A percentile compares a stretch with the other conserved stretches of the same genome.
These are phyloP conservation scores for Sprattus sprattus DNA, from an alignment of 2,113 vertebrate genomes.

Conservation along the genomic window DNA sequence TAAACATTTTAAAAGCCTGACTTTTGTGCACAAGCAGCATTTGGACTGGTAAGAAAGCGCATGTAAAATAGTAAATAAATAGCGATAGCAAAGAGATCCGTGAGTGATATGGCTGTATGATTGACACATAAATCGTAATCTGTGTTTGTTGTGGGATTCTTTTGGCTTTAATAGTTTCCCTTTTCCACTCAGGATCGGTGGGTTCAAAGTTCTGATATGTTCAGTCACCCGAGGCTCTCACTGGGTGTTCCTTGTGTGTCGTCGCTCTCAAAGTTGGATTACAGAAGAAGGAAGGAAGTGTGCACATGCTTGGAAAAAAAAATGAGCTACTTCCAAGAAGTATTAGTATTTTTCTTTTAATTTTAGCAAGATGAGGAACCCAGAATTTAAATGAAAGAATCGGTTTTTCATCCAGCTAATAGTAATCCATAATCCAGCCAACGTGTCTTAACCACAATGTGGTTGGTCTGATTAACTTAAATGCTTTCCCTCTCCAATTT, in stretches of 20 bases:
- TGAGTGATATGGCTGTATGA: background rate
- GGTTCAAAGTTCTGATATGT: background rate
- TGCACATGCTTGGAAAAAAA: slow-evolving; percentile 44
- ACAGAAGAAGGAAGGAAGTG: slow-evolving; percentile 56
- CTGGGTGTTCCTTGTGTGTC: slow-evolving; percentile 44
- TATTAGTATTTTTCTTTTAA: slow-evolving; percentile 76
- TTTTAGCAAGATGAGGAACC: slow-evolving; percentile 76
- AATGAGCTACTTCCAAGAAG: slow-evolving; percentile 75
- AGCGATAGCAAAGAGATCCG: background rate
- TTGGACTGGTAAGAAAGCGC: background rate
- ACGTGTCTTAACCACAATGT: slow-evolving; percentile 82
- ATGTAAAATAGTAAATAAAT: background rate
- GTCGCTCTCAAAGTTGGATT: slow-evolving; percentile 48
- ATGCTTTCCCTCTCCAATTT: slow-evolving; percentile 79
- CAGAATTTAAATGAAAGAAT: slow-evolving; percentile 82
- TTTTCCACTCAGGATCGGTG: background rate
- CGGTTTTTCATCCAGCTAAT: slow-evolving; percentile 82
- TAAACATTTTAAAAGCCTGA: background rate
- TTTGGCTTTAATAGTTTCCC: background rate
- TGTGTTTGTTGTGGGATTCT: background rate
- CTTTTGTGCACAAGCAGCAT: background rate
- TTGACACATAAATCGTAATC: background rate
- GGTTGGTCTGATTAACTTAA: slow-evolving; percentile 82
- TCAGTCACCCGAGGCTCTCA: slow-evolving; percentile 1
- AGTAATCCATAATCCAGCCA: slow-evolving; percentile 83